Evolutionary conservation across 2,888 invertebrate genomes (phyloP).

Genomic region (Serripes groenlandicus): DNA sequence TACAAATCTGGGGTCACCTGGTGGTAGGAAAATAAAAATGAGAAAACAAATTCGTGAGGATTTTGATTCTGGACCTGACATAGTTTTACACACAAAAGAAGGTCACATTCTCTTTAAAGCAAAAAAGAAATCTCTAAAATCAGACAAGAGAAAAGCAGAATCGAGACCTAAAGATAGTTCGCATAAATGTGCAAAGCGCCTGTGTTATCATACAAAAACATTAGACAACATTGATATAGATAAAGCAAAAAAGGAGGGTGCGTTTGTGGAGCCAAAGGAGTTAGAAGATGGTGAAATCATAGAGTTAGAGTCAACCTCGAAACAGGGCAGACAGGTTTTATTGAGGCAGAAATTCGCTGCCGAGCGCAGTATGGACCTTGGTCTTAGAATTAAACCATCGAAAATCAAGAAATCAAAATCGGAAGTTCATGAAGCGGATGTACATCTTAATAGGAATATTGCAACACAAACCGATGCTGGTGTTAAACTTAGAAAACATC

Average conservation of each 20-base stretch:
- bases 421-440: background rate
- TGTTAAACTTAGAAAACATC: slow-evolving; percentile 15
- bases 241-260: background rate
- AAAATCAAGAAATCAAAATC: background rate
- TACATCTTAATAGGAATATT: background rate
- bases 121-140: slow-evolving; percentile 19
- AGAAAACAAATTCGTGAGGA: slow-evolving; percentile 25
- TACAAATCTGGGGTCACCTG: background rate
- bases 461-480: slow-evolving; percentile 51
- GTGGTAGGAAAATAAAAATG: background rate
- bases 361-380: slow-evolving; percentile 53
- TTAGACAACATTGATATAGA: background rate
- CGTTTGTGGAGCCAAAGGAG: background rate
- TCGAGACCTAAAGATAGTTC: background rate
- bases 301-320: background rate
- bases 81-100: slow-evolving; percentile 63
- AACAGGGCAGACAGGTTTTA: slow-evolving; percentile 11
- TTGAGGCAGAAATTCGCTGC: slow-evolving; percentile 46
- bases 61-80: slow-evolving; percentile 58
- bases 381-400: slow-evolving; percentile 41
- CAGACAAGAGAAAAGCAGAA: background rate
- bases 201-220: slow-evolving; percentile 34
- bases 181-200: slow-evolving; percentile 35
- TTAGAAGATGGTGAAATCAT: slow-evolving; percentile 7
- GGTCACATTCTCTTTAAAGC: slow-evolving; percentile 58